Conservation (phyloP, 1,140 invertebrate species). For the Hirudo medicinalis region DNA sequence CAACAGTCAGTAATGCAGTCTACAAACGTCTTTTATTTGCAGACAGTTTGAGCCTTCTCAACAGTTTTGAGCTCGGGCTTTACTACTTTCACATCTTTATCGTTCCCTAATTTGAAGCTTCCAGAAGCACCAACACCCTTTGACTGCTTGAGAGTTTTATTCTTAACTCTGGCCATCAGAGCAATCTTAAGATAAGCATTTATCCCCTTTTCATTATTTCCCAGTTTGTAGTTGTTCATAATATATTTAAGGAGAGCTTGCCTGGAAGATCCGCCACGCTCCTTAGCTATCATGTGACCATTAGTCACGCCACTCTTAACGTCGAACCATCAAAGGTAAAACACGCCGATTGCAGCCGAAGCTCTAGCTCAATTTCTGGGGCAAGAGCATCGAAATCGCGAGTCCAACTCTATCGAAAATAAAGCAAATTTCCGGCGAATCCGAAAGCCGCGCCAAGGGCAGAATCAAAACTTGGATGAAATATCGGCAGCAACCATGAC, state of each 20-base stretch:
- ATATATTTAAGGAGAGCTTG: constrained; percentile 40
- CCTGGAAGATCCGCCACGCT: constrained; percentile 33
- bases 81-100: constrained; percentile 22
- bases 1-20: too few species aligned
- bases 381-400: not conserved
- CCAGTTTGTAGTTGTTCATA: constrained; percentile 36
- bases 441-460: not conserved
- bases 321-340: not conserved
- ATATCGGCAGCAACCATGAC: not conserved
- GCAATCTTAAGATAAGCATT: constrained; percentile 32
- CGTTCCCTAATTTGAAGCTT: constrained; percentile 36
- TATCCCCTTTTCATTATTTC: constrained; percentile 29
- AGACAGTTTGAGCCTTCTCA: constrained; percentile 4
- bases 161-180: constrained; percentile 30
- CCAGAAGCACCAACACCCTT: constrained; percentile 38
- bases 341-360: not conserved
- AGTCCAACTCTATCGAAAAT: not conserved
- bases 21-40: too few species aligned
- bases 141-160: constrained; percentile 31
- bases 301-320: not conserved
- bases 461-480: not conserved
- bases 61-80: constrained; percentile 16
- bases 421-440: not conserved
- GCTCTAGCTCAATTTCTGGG: not conserved
- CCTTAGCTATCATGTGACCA: constrained; percentile 4